Conservation (phyloP, 2,113 vertebrate genomes). For the Miniopterus natalensis region DNA sequence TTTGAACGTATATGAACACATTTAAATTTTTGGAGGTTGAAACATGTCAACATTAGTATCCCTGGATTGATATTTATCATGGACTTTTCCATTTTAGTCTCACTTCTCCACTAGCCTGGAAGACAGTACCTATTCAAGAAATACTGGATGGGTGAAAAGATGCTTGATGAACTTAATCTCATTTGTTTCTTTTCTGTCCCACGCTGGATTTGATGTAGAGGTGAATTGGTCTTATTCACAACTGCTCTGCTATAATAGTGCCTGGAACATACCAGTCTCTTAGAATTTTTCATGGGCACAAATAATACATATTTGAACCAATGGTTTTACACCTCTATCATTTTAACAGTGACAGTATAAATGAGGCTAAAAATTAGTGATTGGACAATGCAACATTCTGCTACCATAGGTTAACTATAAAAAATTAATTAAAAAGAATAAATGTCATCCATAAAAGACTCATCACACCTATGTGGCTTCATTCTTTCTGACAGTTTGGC, state of each 20-base stretch:
- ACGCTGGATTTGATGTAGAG: neutral
- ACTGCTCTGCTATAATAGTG: neutral
- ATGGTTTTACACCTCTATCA: neutral
- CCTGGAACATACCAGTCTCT: neutral
- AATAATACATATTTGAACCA: neutral
- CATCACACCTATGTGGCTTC: neutral
- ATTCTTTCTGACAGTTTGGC: neutral
- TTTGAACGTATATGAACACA: neutral
- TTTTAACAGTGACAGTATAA: neutral
- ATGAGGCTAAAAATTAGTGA: neutral
- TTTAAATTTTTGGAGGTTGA: neutral
- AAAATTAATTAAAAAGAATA: neutral
- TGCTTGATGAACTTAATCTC: neutral
- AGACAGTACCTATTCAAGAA: neutral
- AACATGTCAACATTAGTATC: neutral
- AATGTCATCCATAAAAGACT: neutral
- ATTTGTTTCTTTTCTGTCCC: neutral
- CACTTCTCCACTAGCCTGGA: accelerated
- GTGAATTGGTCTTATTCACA: neutral
- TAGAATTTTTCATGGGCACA: neutral
- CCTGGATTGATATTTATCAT: neutral
- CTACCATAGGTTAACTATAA: neutral
- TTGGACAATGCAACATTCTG: neutral
- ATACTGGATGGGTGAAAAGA: neutral
- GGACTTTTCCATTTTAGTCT: neutral